Evolutionary conservation across 1,140 invertebrate species (phyloP).

Genomic region (Adelges cooleyi): DNA sequence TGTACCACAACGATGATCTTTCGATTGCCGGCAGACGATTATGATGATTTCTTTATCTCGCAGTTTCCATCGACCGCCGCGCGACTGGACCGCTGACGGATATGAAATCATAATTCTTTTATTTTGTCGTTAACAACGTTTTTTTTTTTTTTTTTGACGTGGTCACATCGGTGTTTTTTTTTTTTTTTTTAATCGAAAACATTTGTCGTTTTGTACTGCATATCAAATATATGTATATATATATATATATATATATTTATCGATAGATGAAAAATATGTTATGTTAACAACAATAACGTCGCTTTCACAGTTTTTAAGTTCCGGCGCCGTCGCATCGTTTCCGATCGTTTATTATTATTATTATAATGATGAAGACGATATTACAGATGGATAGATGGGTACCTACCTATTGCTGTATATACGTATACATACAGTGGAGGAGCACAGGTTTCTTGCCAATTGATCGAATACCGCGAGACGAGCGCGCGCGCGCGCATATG

Average conservation of each 20-base stretch:
- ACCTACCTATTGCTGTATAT: too few species aligned
- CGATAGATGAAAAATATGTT: too few species aligned
- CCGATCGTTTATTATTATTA: neutral
- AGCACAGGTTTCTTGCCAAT: too few species aligned
- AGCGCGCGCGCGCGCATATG: too few species aligned
- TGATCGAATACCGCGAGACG: too few species aligned
- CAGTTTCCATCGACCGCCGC: neutral
- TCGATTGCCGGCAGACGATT: neutral
- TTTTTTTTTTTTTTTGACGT: neutral
- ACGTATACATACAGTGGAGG: too few species aligned
- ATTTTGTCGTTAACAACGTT: too few species aligned
- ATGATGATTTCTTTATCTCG: neutral
- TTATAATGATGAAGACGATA: neutral
- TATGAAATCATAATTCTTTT: constrained; percentile 24
- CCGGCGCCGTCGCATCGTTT: constrained; percentile 1
- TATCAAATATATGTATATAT: too few species aligned
- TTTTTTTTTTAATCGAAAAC: constrained; percentile 20
- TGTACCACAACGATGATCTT: neutral
- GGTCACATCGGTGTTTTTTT: too few species aligned
- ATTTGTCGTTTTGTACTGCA: too few species aligned
- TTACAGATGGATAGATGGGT: too few species aligned
- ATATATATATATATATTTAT: too few species aligned
- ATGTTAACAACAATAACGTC: neutral
- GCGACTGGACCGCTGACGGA: neutral
- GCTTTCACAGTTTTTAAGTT: constrained; percentile 21